Conservation (phyloP, 2,797 vertebrate genomes). For the Poecile montanus region DNA sequence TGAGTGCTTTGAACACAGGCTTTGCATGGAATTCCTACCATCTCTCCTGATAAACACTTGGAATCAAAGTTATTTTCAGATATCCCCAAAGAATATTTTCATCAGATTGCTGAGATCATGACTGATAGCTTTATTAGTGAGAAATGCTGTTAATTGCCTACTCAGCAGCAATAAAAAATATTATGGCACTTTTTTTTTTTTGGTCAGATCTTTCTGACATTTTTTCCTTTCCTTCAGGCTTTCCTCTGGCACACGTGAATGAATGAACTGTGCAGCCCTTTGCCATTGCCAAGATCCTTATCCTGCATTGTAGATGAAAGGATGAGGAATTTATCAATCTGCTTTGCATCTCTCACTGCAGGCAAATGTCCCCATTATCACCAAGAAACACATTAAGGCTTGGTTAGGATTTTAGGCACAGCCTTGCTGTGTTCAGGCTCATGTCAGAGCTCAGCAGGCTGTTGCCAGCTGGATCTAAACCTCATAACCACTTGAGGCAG, state of each 20-base stretch:
- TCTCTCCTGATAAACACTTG: not conserved
- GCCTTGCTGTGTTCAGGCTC: not conserved
- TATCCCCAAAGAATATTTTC: conserved; percentile 5
- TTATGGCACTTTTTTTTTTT: not conserved
- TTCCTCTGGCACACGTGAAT: not conserved
- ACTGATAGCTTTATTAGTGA: conserved; percentile 30
- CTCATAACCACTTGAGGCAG: not conserved
- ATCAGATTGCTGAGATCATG: not conserved
- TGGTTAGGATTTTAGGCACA: not conserved
- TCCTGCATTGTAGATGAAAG: conserved; percentile 27
- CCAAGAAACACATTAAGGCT: not conserved
- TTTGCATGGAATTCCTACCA: conserved; percentile 12
- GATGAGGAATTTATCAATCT: not conserved
- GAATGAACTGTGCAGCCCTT: not conserved
- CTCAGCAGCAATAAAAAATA: not conserved
- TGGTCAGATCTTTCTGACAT: not conserved
- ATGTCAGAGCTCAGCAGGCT: not conserved
- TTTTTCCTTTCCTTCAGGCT: not conserved
- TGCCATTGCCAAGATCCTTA: not conserved
- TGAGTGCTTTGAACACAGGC: not conserved
- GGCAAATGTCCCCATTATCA: conserved; percentile 9
- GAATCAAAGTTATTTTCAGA: conserved; percentile 51
- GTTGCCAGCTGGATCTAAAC: not conserved
- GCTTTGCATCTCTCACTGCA: not conserved
- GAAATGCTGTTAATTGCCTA: not conserved